phyloP scores from a whole-genome alignment of 2,113 vertebrate genomes.

The Theristicus caerulescens region DNA sequence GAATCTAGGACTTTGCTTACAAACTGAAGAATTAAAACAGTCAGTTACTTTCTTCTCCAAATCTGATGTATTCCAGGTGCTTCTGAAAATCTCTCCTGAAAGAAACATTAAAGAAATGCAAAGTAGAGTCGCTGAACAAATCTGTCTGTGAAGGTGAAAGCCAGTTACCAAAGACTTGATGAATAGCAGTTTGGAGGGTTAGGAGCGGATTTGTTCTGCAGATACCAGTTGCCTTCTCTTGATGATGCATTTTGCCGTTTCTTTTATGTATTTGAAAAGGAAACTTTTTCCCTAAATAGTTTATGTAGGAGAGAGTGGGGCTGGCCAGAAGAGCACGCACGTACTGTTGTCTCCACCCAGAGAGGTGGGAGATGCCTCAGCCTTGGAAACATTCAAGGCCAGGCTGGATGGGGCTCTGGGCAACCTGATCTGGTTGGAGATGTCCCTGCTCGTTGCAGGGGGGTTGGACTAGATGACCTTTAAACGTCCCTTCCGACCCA shows the following conservation, averaged over 20 bases:
- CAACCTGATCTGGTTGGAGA: too few relatives aligned
- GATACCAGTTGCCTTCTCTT: not conserved
- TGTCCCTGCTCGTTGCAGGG: too few relatives aligned
- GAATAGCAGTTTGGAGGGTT: not conserved
- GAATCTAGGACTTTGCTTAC: constrained; percentile 30
- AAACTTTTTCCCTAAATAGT: not conserved
- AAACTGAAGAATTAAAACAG: constrained; percentile 35
- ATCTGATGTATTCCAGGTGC: constrained; percentile 26
- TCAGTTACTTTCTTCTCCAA: constrained; percentile 19
- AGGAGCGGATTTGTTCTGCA: not conserved
- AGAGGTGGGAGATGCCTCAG: too few relatives aligned
- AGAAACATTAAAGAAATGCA: constrained; percentile 43
- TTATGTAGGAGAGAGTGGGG: not conserved
- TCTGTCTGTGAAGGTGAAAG: constrained; percentile 24
- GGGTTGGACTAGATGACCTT: too few relatives aligned
- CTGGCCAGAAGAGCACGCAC: not conserved
- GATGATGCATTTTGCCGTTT: not conserved
- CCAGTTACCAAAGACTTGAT: not conserved
- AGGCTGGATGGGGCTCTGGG: too few relatives aligned
- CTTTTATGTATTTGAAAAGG: not conserved
- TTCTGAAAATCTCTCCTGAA: constrained; percentile 11
- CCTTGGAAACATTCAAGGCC: too few relatives aligned
- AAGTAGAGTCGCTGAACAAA: not conserved
- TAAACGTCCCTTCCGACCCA: too few relatives aligned
- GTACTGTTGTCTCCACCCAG: not conserved